Evolutionary conservation across 1,140 invertebrate genomes (phyloP).

Genomic region (Mylabris phalerata): DNA sequence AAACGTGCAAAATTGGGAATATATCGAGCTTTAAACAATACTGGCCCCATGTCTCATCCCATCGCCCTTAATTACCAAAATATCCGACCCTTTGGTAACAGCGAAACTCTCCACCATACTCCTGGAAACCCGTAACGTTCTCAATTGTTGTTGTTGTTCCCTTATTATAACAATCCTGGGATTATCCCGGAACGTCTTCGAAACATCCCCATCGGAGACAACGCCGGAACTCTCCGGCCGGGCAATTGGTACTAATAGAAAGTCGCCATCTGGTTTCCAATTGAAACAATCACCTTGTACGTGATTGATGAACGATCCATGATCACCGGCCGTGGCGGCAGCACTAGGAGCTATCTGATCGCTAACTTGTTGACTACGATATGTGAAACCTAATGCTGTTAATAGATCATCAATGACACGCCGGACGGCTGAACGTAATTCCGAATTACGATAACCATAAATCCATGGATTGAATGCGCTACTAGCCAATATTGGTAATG

Average conservation of each 20-base stretch:
- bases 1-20: not conserved
- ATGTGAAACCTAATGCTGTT: slow-evolving; percentile 42
- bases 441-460: slow-evolving; percentile 60
- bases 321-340: slow-evolving; percentile 35
- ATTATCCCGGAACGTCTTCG: slow-evolving; percentile 23
- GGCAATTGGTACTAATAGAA: slow-evolving; percentile 36
- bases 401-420: slow-evolving; percentile 50
- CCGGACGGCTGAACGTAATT: slow-evolving; percentile 54
- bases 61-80: slow-evolving; percentile 29
- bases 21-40: slow-evolving; percentile 16
- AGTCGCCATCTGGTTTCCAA: slow-evolving; percentile 30
- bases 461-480: slow-evolving; percentile 61
- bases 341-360: slow-evolving; percentile 34
- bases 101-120: slow-evolving; percentile 39
- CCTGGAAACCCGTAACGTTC: slow-evolving; percentile 27
- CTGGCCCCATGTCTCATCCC: slow-evolving; percentile 35
- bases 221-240: slow-evolving; percentile 34
- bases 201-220: slow-evolving; percentile 25
- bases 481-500: slow-evolving; percentile 53
- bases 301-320: slow-evolving; percentile 35
- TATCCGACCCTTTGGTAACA: slow-evolving; percentile 30
- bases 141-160: slow-evolving; percentile 15
- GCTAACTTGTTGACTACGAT: slow-evolving; percentile 30
- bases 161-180: slow-evolving; percentile 25
- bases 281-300: slow-evolving; percentile 28